A percentile compares a stretch with the other conserved stretches of the same genome.
These are phyloP conservation scores for Pelagia noctiluca DNA, from an alignment of 30 jellyfish, hydroid and myxozoan species.

Conservation along the genomic window DNA sequence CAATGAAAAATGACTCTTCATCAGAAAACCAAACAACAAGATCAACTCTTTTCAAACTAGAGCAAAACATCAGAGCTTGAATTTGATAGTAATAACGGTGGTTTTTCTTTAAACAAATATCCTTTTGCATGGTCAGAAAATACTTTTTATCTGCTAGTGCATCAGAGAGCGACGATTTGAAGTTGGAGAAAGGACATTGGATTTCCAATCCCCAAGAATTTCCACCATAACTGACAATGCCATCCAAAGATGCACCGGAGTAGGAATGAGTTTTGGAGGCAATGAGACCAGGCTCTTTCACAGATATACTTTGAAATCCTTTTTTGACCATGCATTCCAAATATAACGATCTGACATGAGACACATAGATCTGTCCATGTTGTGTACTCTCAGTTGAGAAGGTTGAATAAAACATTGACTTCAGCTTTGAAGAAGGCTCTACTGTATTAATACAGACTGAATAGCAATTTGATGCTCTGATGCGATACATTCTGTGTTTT, in stretches of 20 bases:
- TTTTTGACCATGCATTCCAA: background rate
- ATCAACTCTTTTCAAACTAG: slow-evolving; percentile 23
- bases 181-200: slow-evolving; percentile 18
- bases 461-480: background rate
- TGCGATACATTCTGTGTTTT: background rate
- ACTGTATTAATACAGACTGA: background rate
- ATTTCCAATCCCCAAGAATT: slow-evolving; percentile 23
- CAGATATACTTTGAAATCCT: background rate
- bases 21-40: slow-evolving; percentile 22
- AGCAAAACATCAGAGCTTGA: slow-evolving; percentile 21
- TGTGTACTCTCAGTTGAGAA: background rate
- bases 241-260: slow-evolving; percentile 38
- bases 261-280: background rate
- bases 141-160: slow-evolving; percentile 1
- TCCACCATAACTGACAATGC: background rate
- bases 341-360: background rate
- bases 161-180: background rate
- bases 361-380: background rate
- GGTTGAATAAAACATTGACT: background rate
- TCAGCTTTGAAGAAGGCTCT: slow-evolving; percentile 7
- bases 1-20: slow-evolving; percentile 10
- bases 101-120: background rate
- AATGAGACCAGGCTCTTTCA: slow-evolving; percentile 28
- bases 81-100: background rate
- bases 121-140: background rate